Base-by-base conservation (phyloP, 2,888 invertebrate genomes). In the Cremastinae sp. region DNA sequence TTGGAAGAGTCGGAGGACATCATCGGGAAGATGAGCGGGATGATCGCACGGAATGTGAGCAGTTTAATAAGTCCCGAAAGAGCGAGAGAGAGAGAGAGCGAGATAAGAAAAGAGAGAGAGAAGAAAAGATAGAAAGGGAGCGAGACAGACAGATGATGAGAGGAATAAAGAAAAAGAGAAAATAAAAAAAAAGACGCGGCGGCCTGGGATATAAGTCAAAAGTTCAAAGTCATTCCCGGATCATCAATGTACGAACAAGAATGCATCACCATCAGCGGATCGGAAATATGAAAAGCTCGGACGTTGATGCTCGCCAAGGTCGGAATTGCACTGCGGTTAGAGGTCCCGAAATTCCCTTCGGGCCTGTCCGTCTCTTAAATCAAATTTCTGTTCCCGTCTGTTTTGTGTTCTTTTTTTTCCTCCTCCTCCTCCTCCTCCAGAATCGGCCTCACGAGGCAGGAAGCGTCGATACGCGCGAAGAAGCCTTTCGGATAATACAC, bases 211-310 rank as follows among this genome's bases (percentile, higher is more conserved):
- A n/a, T n/a, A 62, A 72, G 72, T 66, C 53, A 59, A 55, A 76
- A 71, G 61, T 64, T 75, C 79, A 74, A 22, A 55, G 80, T 80
- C 80, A 80, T 79, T 58, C 68, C 51, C 51, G 49, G 75, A 59
- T 79, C 79, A 80, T 80, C 80, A 80, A 73, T 72, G 74, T 66
- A 39, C 39, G 65, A 71, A 66, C 49, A 61, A 61, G 61, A 64
- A 56, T 49, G 69, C 69, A 71, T 62, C 66, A 61, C 14, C 70
- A 58, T 47, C 59, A 41, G 37, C 61, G 53, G 61, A 58, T 49
- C 59, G 55, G 49, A 35, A 61, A 55, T 43, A 43, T 35, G 20
- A 64, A 35, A 73, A 37, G 14, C 22, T 35, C 12, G n/a, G 37
- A 43, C 16, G n/a, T 28, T 37, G 49, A 8, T 61, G 18, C 18